These are phyloP conservation scores for Strigamia transsilvanica DNA, from an alignment of 2,888 invertebrate species.

Conservation along the genomic window DNA sequence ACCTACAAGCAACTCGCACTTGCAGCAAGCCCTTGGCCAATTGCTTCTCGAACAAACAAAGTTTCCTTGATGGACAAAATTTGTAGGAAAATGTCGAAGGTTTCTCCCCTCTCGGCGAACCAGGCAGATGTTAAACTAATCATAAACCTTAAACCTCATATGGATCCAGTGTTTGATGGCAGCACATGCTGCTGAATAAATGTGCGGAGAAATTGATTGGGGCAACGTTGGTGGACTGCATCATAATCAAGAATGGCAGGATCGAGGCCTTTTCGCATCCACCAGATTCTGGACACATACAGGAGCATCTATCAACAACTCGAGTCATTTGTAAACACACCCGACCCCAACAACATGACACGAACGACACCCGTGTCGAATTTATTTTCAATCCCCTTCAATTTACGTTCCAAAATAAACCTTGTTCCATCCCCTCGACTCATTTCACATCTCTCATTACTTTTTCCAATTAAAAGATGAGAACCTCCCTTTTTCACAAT, in stretches of 20 bases:
- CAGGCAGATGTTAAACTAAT: constrained; percentile 14
- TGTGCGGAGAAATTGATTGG: constrained; percentile 36
- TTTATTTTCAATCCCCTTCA: constrained; percentile 41
- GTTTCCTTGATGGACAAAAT: not conserved
- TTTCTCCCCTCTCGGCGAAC: not conserved
- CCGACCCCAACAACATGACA: constrained; percentile 32
- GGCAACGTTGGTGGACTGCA: constrained; percentile 37
- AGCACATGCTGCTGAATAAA: constrained; percentile 42
- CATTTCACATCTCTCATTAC: constrained; percentile 39
- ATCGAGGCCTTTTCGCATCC: constrained; percentile 36
- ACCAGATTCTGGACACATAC: constrained; percentile 29
- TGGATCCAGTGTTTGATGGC: constrained; percentile 33
- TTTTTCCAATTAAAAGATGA: constrained; percentile 44
- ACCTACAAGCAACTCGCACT: not conserved
- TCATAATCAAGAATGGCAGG: constrained; percentile 44
- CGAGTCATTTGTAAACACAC: constrained; percentile 36
- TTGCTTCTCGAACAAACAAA: not conserved
- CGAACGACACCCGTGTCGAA: constrained; percentile 35
- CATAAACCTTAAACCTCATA: constrained; percentile 15
- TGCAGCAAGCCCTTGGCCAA: not conserved
- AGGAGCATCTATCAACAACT: constrained; percentile 22
- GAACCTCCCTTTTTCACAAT: constrained; percentile 32
- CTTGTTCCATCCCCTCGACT: constrained; percentile 1
- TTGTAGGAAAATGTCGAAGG: not conserved
- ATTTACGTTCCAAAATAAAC: constrained; percentile 34